phyloP scores from a whole-genome alignment of 1,140 invertebrate genomes.

The Mactra quadrangularis region DNA sequence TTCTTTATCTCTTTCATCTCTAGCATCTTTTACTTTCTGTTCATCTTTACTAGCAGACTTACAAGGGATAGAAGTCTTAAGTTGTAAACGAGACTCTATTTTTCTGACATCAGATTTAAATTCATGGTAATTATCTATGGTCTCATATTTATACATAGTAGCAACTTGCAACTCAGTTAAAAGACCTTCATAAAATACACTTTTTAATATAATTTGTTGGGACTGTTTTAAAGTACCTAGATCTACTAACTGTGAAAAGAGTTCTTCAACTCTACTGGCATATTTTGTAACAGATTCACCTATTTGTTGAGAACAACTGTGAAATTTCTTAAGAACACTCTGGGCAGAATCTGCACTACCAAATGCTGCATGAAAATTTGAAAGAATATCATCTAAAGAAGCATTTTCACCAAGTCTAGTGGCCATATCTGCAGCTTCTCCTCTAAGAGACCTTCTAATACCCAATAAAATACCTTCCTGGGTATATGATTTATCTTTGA shows the following conservation, averaged over 20 bases:
- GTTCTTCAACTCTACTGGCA: slow-evolving; percentile 6
- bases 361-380: not conserved
- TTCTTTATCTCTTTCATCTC: not conserved
- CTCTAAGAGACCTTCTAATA: not conserved
- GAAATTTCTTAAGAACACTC: slow-evolving; percentile 23
- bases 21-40: not conserved
- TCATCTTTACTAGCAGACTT: not conserved
- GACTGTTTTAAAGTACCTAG: not conserved
- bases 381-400: not conserved
- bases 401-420: not conserved
- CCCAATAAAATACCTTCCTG: not conserved
- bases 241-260: slow-evolving; percentile 23
- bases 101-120: slow-evolving; percentile 30
- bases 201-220: slow-evolving; percentile 11
- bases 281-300: not conserved
- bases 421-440: slow-evolving; percentile 11
- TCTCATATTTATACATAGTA: not conserved
- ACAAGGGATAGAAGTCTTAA: not conserved
- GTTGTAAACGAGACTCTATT: not conserved
- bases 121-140: not conserved
- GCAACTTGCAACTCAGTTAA: not conserved
- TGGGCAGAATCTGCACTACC: not conserved
- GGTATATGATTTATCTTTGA: not conserved
- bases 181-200: slow-evolving; percentile 10
- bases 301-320: not conserved